Evolutionary conservation across 1,140 invertebrate genomes (phyloP), one percentile per base, ranked within the genome.

Genomic region (Adelges cooleyi): DNA sequence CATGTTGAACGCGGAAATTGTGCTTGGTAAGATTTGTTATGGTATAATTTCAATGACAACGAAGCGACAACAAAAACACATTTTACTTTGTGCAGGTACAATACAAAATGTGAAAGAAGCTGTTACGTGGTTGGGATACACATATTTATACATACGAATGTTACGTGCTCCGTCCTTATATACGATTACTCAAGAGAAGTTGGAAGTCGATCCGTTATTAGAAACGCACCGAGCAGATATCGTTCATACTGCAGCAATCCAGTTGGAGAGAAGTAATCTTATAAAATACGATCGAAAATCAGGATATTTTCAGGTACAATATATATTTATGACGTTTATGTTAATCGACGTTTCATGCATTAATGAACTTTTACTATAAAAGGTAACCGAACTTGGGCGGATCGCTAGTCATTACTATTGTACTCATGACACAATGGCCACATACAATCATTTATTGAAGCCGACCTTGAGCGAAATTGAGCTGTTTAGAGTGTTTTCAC

Each of bases 401-500:
- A 99, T 99, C 72, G 92, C 95, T 8, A 96, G 92, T 15, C 94
- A 99, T 77, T 99, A 91, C 79, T 99, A 99, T 76, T 94, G 94
- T 69, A 96, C 95, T 0, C 86, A 93, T 73, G 94, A 99, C 67
- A 97, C 95, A 0, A 98, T 99, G 82, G 79, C 88, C 65, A 92
- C 91, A 0, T 99, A 98, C 75, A 98, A 98, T 78, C 92, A 98
- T 74, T 78, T 98, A 49, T 74, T 99, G 27, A 98, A 99, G 75
- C 92, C 94, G 40, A 98, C 92, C 1, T 79, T 98, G 0, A 93
- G 92, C 69, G 96, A 99, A 76, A 99, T 99, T 68, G 97, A 99
- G 75, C 76, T 99, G 4, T 98, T 99, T 74, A 80, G 96, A n/a
- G 95, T 99, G 1, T 99, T 99, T 75, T 98, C 95, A 0, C 78